phyloP scores from a whole-genome alignment of 2,888 invertebrate species.

The Philereme transversata region DNA sequence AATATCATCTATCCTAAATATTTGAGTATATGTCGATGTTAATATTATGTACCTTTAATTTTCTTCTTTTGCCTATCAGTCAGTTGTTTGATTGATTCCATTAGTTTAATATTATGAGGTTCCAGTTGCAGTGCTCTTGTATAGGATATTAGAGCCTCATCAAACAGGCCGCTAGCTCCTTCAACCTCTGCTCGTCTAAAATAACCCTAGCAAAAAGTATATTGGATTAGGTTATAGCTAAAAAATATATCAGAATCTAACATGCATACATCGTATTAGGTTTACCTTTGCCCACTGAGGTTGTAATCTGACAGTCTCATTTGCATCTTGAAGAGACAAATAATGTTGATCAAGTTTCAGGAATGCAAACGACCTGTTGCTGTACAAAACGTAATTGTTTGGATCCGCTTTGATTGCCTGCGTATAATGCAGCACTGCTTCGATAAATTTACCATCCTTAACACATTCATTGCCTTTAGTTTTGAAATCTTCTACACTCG shows the following conservation, averaged over 20 bases:
- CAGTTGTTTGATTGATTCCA: slow-evolving; percentile 85
- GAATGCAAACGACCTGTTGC: slow-evolving; percentile 92
- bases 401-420: slow-evolving; percentile 90
- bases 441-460: slow-evolving; percentile 88
- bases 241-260: not conserved
- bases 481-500: slow-evolving; percentile 85
- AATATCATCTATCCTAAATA: too few species aligned
- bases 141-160: slow-evolving; percentile 88
- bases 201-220: slow-evolving; percentile 82
- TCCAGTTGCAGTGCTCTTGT: slow-evolving; percentile 86
- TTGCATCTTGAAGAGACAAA: slow-evolving; percentile 90
- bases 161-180: slow-evolving; percentile 86
- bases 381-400: slow-evolving; percentile 88
- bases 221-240: not conserved
- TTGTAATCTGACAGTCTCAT: slow-evolving; percentile 88
- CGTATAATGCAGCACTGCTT: slow-evolving; percentile 91
- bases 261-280: not conserved
- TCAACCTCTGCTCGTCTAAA: slow-evolving; percentile 89
- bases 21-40: too few species aligned
- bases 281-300: slow-evolving; percentile 91
- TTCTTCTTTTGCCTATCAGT: slow-evolving; percentile 85
- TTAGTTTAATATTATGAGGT: slow-evolving; percentile 86
- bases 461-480: slow-evolving; percentile 90
- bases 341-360: slow-evolving; percentile 90
- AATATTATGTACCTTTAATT: slow-evolving; percentile 77